Evolutionary conservation across 2,888 invertebrate species (phyloP).

Genomic region (Tinea pellionella): DNA sequence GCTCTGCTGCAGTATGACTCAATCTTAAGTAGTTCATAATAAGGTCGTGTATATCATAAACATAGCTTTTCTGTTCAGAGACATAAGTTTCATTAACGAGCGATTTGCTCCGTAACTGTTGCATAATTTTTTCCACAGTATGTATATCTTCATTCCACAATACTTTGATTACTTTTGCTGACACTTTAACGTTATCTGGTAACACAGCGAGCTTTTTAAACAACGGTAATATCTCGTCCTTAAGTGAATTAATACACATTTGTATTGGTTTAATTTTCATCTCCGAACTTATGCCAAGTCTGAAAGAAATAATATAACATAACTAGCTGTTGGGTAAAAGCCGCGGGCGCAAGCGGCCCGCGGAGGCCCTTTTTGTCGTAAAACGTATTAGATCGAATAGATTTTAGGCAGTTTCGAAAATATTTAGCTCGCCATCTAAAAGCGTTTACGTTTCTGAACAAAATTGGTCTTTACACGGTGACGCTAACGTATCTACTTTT

Average conservation of each 20-base stretch:
- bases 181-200: constrained; percentile 76
- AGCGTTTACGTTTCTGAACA: no score
- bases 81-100: constrained; percentile 74
- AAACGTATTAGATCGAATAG: no score
- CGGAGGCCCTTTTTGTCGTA: no score
- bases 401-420: no score
- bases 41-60: constrained; percentile 79
- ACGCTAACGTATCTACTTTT: no score
- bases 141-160: constrained; percentile 43
- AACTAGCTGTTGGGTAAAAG: no score
- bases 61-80: constrained; percentile 66
- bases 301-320: constrained; percentile 24
- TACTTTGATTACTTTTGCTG: constrained; percentile 62
- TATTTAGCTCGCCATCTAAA: no score
- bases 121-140: constrained; percentile 73
- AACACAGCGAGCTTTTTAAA: constrained; percentile 75
- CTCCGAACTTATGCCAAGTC: constrained; percentile 35
- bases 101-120: constrained; percentile 73
- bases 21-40: constrained; percentile 72
- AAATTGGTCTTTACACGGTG: no score
- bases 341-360: no score
- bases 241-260: constrained; percentile 68
- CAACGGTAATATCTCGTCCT: constrained; percentile 36
- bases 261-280: constrained; percentile 60
- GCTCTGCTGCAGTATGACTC: constrained; percentile 42